A percentile compares a stretch with the other conserved stretches of the same genome.
phyloP scores from a whole-genome alignment of 2,888 invertebrate genomes.

The Elegia similella region DNA sequence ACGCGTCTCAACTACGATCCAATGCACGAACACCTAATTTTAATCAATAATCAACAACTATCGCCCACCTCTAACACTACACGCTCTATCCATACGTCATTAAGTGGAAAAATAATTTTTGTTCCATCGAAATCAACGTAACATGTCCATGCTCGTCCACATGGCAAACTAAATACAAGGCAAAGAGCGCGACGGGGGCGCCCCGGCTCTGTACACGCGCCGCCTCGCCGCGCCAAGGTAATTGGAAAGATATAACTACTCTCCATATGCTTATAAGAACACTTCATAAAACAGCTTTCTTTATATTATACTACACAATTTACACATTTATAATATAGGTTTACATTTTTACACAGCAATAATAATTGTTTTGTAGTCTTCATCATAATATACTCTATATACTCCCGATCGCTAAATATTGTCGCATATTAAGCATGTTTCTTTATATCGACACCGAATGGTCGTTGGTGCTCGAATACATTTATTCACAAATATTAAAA shows the following conservation, averaged over 20 bases:
- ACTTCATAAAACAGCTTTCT: slow-evolving; percentile 77
- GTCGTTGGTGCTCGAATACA: slow-evolving; percentile 57
- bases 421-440: slow-evolving; percentile 77
- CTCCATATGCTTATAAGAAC: slow-evolving; percentile 77
- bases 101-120: slow-evolving; percentile 81
- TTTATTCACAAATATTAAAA: slow-evolving; percentile 51
- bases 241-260: slow-evolving; percentile 53
- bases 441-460: slow-evolving; percentile 58
- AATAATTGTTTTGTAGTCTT: slow-evolving; percentile 78
- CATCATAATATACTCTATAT: slow-evolving; percentile 74
- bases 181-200: slow-evolving; percentile 29
- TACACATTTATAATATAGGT: slow-evolving; percentile 75
- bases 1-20: slow-evolving; percentile 58
- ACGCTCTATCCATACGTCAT: slow-evolving; percentile 68
- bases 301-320: slow-evolving; percentile 80
- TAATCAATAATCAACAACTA: slow-evolving; percentile 82
- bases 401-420: slow-evolving; percentile 78
- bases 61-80: slow-evolving; percentile 78
- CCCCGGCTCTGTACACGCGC: too few relatives aligned
- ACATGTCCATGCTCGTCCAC: slow-evolving; percentile 61
- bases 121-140: slow-evolving; percentile 73
- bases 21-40: slow-evolving; percentile 77
- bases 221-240: slow-evolving; percentile 35
- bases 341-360: slow-evolving; percentile 81
- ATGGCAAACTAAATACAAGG: slow-evolving; percentile 70